Conservation (phyloP, 2,797 vertebrate species). For the Centroberyx gerrardi region DNA sequence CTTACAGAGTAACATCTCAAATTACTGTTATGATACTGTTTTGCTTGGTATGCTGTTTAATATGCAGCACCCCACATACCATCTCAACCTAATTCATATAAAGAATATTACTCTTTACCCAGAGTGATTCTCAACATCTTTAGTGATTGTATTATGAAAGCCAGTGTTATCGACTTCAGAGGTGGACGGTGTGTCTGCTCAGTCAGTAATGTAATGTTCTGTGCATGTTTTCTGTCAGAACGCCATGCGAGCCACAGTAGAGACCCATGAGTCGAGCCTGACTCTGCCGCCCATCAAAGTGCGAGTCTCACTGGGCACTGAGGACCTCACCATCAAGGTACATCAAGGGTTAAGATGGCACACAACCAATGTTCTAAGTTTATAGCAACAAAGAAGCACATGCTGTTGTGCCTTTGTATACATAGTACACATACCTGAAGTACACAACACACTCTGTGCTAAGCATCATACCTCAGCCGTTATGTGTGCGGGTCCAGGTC, state of each 20-base stretch:
- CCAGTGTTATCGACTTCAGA: not conserved
- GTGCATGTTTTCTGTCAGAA: conserved; percentile 86
- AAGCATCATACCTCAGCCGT: not conserved
- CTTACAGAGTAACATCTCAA: not conserved
- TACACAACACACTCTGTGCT: not conserved
- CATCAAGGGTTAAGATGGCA: not conserved
- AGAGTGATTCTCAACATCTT: too few relatives aligned
- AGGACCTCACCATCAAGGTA: conserved; percentile 99
- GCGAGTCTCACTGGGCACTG: conserved; percentile 92
- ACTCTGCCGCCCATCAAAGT: conserved; percentile 92
- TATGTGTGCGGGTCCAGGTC: not conserved
- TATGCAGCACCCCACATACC: not conserved
- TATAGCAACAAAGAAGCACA: not conserved
- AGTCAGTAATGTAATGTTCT: not conserved
- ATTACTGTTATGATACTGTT: too few relatives aligned
- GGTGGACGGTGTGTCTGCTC: not conserved
- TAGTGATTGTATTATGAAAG: not conserved
- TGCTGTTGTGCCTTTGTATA: not conserved
- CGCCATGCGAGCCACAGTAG: conserved; percentile 97
- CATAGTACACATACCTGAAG: not conserved
- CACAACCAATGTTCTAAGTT: not conserved
- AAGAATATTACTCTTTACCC: not conserved
- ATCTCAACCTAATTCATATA: not conserved
- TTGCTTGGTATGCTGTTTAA: not conserved
- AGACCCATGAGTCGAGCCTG: conserved; percentile 90